Percentiles rank a stretch among this genome's conserved stretches.
Conservation (phyloP, 2,888 invertebrate genomes). For the Sabatieria punctata region DNA sequence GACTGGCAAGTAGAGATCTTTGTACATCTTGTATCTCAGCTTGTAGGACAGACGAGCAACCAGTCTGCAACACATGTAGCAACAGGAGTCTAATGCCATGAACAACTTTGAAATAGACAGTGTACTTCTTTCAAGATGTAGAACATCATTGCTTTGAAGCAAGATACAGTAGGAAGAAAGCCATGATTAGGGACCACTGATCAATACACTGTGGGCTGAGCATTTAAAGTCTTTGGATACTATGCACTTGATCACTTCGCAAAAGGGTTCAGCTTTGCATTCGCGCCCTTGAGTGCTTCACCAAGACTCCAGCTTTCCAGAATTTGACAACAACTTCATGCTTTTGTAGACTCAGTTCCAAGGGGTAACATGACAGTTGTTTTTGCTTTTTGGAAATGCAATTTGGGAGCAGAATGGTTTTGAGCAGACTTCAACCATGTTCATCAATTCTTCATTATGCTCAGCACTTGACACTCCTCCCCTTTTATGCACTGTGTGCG, state of each 20-base stretch:
- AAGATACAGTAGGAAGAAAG: neutral
- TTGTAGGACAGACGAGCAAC: no score
- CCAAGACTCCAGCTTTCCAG: neutral
- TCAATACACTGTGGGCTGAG: slow-evolving; percentile 2
- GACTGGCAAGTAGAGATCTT: no score
- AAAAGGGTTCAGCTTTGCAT: slow-evolving; percentile 4
- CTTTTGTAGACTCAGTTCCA: neutral
- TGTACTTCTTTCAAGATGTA: neutral
- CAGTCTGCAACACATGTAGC: neutral
- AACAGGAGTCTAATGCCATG: neutral
- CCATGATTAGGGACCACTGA: neutral
- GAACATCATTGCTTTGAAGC: neutral
- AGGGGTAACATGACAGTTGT: neutral
- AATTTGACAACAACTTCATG: neutral
- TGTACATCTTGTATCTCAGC: no score
- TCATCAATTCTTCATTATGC: neutral
- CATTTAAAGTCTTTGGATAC: neutral
- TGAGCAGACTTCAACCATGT: neutral
- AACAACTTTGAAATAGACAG: neutral
- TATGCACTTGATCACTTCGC: slow-evolving; percentile 3
- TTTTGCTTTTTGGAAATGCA: neutral
- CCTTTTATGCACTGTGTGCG: neutral
- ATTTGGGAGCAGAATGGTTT: neutral
- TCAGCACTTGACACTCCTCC: neutral
- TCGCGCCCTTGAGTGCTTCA: neutral